Evolutionary conservation across 2,797 vertebrate genomes (phyloP).

Genomic region (Capromys pilorides): DNA sequence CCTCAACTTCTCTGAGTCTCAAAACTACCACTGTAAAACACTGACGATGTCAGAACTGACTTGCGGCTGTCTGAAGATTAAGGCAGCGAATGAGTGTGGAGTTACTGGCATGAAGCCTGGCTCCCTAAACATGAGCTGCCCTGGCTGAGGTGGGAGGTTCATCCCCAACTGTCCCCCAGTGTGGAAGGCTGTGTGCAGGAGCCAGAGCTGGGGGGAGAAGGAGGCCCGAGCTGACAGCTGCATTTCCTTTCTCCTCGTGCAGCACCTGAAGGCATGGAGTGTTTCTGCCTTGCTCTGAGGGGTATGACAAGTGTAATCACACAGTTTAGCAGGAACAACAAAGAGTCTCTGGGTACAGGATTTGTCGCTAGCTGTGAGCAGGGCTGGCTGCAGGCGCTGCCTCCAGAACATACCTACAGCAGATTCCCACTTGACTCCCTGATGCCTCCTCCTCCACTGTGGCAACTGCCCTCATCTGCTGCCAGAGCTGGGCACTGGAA

Average conservation of each 20-base stretch:
- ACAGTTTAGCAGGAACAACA: conserved; percentile 50
- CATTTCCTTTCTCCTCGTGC: not conserved
- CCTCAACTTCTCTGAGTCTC: conserved; percentile 33
- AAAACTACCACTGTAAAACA: not conserved
- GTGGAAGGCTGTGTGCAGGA: not conserved
- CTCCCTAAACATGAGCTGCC: not conserved
- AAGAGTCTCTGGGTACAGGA: conserved; percentile 50
- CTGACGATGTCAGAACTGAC: not conserved
- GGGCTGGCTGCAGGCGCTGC: conserved; percentile 83
- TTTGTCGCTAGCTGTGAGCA: conserved; percentile 57
- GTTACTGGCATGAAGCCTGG: not conserved
- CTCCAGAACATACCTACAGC: conserved; percentile 82
- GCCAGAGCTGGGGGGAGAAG: rapidly evolving
- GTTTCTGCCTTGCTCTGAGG: conserved; percentile 45
- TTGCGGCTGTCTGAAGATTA: not conserved
- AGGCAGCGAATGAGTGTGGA: not conserved
- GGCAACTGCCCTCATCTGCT: not conserved
- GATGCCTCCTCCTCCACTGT: too few species aligned
- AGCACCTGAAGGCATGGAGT: not conserved
- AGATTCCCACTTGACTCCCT: not conserved
- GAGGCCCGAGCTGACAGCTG: not conserved
- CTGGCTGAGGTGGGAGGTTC: not conserved
- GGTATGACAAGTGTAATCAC: conserved; percentile 63
- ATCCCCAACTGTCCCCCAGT: not conserved
- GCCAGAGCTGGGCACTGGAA: not conserved